Percentiles rank a stretch among this genome's conserved stretches.
Evolutionary conservation across 2,888 invertebrate species (phyloP).

Genomic region (Serripes groenlandicus): DNA sequence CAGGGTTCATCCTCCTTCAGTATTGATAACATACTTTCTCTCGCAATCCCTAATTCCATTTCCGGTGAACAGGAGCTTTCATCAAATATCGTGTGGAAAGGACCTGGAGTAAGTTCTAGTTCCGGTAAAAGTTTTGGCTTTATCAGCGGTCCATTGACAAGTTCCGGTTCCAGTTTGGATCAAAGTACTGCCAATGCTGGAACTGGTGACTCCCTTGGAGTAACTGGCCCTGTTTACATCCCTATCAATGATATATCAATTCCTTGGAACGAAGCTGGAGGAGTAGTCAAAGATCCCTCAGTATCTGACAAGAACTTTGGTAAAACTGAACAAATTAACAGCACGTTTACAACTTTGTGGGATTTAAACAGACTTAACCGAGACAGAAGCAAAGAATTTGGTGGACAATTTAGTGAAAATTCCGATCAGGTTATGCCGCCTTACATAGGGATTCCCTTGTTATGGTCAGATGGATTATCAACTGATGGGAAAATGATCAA

Average conservation of each 20-base stretch:
- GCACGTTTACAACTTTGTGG: slow-evolving; percentile 29
- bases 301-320: neutral
- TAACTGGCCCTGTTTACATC: slow-evolving; percentile 8
- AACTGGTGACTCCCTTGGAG: neutral
- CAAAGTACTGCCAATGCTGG: neutral
- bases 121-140: neutral
- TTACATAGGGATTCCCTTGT: slow-evolving; percentile 7
- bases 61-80: too few relatives aligned
- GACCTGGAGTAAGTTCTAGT: neutral
- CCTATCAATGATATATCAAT: slow-evolving; percentile 9
- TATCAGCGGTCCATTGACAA: neutral
- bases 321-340: neutral
- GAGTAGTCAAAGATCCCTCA: neutral
- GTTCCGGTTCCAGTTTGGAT: too few relatives aligned
- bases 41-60: too few relatives aligned
- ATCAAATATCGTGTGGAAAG: slow-evolving; percentile 25
- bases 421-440: slow-evolving; percentile 4
- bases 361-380: slow-evolving; percentile 23
- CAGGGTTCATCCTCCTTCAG: neutral
- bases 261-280: neutral
- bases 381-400: neutral
- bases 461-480: neutral
- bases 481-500: neutral
- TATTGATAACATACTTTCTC: too few relatives aligned
- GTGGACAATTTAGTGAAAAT: neutral